Conservation (phyloP, 2,797 vertebrate species). For the Anniella stebbinsi region DNA sequence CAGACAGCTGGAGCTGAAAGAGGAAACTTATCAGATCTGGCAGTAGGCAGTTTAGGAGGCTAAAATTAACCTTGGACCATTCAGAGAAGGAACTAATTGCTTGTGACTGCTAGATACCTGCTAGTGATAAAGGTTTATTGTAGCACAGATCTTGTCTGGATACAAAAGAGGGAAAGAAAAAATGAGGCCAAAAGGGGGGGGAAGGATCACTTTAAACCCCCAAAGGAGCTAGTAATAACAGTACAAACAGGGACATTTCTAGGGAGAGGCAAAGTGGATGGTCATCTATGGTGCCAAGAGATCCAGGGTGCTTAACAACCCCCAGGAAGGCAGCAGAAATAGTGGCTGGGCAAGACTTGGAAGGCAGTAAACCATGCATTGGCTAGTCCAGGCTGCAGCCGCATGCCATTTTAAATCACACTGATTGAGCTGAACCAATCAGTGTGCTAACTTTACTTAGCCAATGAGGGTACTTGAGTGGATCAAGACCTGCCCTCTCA, state of each 20-base stretch:
- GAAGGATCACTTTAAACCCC: slow-evolving; percentile 1
- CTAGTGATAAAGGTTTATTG: slow-evolving; percentile 68
- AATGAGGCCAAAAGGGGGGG: rapidly evolving
- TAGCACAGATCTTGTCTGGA: slow-evolving; percentile 53
- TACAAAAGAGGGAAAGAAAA: background rate
- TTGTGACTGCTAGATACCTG: slow-evolving; percentile 74
- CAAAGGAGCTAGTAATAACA: background rate
- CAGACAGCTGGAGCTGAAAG: slow-evolving; percentile 68
- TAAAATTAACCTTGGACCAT: slow-evolving; percentile 77
- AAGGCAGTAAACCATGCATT: too few species aligned
- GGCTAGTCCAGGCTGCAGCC: too few species aligned
- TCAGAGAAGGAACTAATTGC: slow-evolving; percentile 74
- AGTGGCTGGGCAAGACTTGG: too few species aligned
- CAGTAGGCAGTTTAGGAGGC: slow-evolving; percentile 72
- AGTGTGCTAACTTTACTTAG: too few species aligned
- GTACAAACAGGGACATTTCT: too few species aligned
- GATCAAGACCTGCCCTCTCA: too few species aligned
- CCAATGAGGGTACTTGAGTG: too few species aligned
- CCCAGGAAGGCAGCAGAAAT: too few species aligned
- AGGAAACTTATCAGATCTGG: slow-evolving; percentile 72
- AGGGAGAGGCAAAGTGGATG: background rate
- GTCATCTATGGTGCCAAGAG: too few species aligned
- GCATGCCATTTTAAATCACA: too few species aligned
- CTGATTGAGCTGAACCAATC: too few species aligned
- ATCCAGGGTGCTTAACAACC: too few species aligned